Evolutionary conservation across 1,140 invertebrate species (phyloP).

Genomic region (Lepidostoma basale): DNA sequence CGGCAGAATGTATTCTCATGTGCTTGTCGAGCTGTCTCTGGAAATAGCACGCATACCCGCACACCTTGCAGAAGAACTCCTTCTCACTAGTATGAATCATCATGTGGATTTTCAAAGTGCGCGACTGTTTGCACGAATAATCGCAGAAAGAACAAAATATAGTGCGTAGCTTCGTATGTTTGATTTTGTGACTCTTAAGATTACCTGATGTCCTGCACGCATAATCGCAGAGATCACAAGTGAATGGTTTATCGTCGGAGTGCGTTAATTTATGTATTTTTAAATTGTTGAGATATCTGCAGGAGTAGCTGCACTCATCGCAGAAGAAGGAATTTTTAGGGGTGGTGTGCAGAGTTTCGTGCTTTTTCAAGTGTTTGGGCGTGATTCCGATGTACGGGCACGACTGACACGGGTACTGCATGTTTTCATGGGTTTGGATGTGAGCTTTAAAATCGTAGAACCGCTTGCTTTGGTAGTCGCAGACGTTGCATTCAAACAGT

Average conservation of each 20-base stretch:
- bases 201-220: background rate
- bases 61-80: background rate
- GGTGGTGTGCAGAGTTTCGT: background rate
- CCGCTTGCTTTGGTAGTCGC: background rate
- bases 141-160: slow-evolving; percentile 2
- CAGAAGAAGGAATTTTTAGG: background rate
- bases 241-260: background rate
- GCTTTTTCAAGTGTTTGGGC: background rate
- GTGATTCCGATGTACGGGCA: background rate
- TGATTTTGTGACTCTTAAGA: slow-evolving; percentile 3
- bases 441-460: background rate
- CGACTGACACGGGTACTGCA: background rate
- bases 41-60: background rate
- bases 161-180: background rate
- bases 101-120: background rate
- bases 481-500: background rate
- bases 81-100: background rate
- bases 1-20: background rate
- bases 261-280: slow-evolving; percentile 25
- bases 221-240: slow-evolving; percentile 15
- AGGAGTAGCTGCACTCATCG: background rate
- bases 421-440: background rate
- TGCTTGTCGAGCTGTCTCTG: background rate
- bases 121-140: background rate
- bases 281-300: background rate